Evolutionary conservation across 2,113 vertebrate species (phyloP).

Genomic region (Bos indicus): DNA sequence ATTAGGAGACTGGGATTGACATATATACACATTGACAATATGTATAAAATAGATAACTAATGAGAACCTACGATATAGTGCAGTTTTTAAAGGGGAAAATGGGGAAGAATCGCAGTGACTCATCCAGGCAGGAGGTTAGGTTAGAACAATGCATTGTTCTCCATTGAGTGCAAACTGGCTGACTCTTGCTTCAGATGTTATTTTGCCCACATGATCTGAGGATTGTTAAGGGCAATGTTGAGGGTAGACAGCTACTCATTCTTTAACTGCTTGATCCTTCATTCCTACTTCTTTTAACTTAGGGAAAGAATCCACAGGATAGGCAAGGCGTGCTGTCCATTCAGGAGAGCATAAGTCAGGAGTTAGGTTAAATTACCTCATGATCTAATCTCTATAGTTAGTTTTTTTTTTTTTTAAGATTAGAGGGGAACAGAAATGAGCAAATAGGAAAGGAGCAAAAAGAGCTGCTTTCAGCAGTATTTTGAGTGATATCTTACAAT

Average conservation of each 20-base stretch:
- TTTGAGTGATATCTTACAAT: neutral
- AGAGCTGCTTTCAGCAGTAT: neutral
- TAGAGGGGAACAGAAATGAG: neutral
- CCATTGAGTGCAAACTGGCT: neutral
- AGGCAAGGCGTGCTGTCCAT: neutral
- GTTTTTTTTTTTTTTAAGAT: neutral
- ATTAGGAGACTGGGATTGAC: neutral
- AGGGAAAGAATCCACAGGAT: neutral
- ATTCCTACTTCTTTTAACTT: neutral
- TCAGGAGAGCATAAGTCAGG: neutral
- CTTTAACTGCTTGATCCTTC: neutral
- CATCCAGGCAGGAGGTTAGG: neutral
- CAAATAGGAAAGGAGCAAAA: neutral
- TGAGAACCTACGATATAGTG: fast-evolving
- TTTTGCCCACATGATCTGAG: neutral
- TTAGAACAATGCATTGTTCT: neutral
- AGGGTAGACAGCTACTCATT: neutral
- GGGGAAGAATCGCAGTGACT: neutral
- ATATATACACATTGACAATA: neutral
- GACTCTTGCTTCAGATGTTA: neutral
- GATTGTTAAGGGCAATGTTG: neutral
- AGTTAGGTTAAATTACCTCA: neutral
- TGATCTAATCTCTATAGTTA: neutral
- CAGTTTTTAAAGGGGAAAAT: neutral
- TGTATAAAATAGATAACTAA: neutral